Base-by-base conservation (phyloP, 2,113 vertebrate species). In the Hoplias malabaricus region DNA sequence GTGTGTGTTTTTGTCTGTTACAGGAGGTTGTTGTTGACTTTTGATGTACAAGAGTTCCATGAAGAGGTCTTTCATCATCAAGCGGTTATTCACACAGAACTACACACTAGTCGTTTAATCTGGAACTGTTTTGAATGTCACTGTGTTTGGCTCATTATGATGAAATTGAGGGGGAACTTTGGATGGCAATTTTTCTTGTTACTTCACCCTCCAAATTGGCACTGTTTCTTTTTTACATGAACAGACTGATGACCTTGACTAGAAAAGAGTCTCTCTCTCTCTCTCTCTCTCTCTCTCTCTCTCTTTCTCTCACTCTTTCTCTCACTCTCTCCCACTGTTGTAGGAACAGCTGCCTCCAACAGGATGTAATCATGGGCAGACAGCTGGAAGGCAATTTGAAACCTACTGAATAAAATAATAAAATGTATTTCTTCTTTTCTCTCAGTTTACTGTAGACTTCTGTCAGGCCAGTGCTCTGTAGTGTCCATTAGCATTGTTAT, bases 271-370 rank as follows among this genome's bases (percentile, higher is more conserved):
- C 42, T 79, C 68, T 13, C 29, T 59, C 23, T 75, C 23, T 65
- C 19, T 42, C 11, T 62, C 56, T 12, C 61, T 38, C 67, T 36
- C 11, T 42, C 14, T 42, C 31, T 16, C 14, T 78, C 27, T 69
- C 27, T 57, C 8, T 48, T 43, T 12, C 21, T 63, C 27, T 68
- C 76, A 29, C 12, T 59, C 4, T 61, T 57, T n/a, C 59, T 33
- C n/a, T 56, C 14, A 42, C 53, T 11, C n/a, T 69, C 25, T 72
- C 72, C 38, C 19, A 57, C 4, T 43, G 50, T 9, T 36, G 0
- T 61, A 56, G 19, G 69, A 77, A 81, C 79, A 77, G 79, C 79
- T 81, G 73, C 40, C 75, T 65, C 75, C 73, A 81, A 31, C 73
- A 76, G 79, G 79, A 65, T 81, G 79, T 72, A 77, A 72, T 81